phyloP scores from a whole-genome alignment of 2,888 invertebrate genomes.

The Seira ritae region DNA sequence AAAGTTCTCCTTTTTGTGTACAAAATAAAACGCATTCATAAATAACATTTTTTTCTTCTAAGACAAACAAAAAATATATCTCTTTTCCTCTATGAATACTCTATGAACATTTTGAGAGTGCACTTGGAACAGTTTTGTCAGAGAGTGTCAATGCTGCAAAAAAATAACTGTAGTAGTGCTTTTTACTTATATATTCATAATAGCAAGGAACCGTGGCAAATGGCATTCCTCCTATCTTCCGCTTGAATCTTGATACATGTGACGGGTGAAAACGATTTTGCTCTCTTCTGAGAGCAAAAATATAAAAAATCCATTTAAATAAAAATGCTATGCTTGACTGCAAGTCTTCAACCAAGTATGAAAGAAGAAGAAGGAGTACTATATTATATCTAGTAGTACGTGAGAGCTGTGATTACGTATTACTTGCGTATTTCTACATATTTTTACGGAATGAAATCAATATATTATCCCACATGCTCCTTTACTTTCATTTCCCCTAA shows the following conservation, averaged over 20 bases:
- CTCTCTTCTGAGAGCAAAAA: background rate
- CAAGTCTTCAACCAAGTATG: background rate
- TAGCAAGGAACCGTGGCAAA: background rate
- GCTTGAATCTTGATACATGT: conserved; percentile 1
- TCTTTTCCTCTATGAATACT: no score
- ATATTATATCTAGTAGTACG: no score
- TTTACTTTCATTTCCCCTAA: background rate
- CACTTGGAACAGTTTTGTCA: conserved; percentile 16
- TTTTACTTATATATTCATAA: no score
- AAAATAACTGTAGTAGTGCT: no score
- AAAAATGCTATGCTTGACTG: background rate
- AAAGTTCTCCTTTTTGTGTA: no score
- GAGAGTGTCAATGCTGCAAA: conserved; percentile 3
- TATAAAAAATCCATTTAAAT: background rate
- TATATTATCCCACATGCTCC: background rate
- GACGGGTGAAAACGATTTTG: background rate
- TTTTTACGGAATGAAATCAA: background rate
- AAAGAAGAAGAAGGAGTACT: no score
- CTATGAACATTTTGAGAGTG: no score
- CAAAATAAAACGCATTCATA: no score
- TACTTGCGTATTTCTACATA: background rate
- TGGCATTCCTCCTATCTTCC: conserved; percentile 5
- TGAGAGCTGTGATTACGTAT: no score
- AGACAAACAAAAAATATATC: no score
- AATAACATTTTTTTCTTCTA: no score